A percentile compares a stretch with the other conserved stretches of the same genome.
phyloP scores from a whole-genome alignment of 2,797 vertebrate species.

The Molossus molossus region DNA sequence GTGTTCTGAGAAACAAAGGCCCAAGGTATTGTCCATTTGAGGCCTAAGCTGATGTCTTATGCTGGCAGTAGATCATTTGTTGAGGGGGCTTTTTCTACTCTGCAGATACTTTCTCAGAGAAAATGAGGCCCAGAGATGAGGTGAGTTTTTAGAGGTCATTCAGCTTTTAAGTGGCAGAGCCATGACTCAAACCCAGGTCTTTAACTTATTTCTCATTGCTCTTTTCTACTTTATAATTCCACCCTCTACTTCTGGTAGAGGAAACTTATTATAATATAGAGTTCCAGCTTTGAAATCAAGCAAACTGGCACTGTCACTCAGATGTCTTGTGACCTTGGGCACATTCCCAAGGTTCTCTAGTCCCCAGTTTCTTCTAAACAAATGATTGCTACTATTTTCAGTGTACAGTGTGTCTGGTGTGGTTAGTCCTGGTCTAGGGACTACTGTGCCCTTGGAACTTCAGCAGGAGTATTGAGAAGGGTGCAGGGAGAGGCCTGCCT shows the following conservation, averaged over 20 bases:
- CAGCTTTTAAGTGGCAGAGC: constrained; percentile 6
- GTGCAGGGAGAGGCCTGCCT: neutral
- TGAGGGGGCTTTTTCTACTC: neutral
- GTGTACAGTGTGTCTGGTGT: neutral
- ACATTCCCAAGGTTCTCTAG: constrained; percentile 10
- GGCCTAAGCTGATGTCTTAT: neutral
- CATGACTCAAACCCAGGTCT: neutral
- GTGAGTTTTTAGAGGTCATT: constrained; percentile 6
- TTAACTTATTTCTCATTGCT: constrained; percentile 21
- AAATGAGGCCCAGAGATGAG: neutral
- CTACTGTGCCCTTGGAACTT: neutral
- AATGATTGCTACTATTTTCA: neutral
- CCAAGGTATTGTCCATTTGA: neutral
- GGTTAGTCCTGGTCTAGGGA: neutral
- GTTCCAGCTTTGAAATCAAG: constrained; percentile 31
- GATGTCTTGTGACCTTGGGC: constrained; percentile 4
- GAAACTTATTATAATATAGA: constrained; percentile 10
- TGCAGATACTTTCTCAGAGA: constrained; percentile 46
- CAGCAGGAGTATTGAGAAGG: neutral
- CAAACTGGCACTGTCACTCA: neutral
- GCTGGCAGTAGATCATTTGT: neutral
- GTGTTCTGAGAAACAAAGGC: neutral
- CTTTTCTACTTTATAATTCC: neutral
- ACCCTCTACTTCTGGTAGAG: neutral
- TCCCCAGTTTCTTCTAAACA: neutral